Evolutionary conservation across 2,797 vertebrate species (phyloP).

Genomic region (Anolis apletophallus): DNA sequence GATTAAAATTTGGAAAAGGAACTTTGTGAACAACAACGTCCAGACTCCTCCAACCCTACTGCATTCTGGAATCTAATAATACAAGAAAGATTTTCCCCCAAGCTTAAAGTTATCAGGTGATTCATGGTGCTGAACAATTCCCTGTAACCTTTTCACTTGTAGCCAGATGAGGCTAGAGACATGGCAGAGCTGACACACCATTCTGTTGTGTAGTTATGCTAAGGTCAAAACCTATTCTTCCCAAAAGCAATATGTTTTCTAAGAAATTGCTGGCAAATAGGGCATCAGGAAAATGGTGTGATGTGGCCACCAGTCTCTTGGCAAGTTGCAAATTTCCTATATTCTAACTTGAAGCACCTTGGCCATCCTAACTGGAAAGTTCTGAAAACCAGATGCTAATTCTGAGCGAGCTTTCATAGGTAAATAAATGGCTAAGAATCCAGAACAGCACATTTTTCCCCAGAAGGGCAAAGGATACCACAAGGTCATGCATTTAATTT

Average conservation of each 20-base stretch:
- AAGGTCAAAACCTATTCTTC: not conserved
- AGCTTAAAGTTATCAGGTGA: not conserved
- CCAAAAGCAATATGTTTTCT: not conserved
- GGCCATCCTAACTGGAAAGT: conserved; percentile 60
- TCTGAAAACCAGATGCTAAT: conserved; percentile 64
- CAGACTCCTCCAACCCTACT: too few species aligned
- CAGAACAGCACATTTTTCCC: conserved; percentile 12
- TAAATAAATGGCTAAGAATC: conserved; percentile 61
- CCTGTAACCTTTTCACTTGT: not conserved
- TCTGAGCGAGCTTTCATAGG: conserved; percentile 58
- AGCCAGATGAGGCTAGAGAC: not conserved
- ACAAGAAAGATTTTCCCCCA: too few species aligned
- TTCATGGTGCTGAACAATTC: not conserved
- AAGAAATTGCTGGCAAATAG: conserved; percentile 44
- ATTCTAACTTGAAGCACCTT: conserved; percentile 56
- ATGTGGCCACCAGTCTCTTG: conserved; percentile 60
- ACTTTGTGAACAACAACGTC: too few species aligned
- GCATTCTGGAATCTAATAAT: too few species aligned
- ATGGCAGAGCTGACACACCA: not conserved
- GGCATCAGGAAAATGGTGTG: conserved; percentile 56
- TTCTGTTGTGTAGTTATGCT: not conserved
- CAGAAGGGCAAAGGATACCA: conserved; percentile 60
- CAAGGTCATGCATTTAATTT: conserved; percentile 54
- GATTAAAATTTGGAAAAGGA: too few species aligned
- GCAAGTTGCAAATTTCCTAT: conserved; percentile 59